Evolutionary conservation across 2,888 invertebrate species (phyloP), one percentile per base, ranked within the genome.

Genomic region (Drosophila siamana): DNA sequence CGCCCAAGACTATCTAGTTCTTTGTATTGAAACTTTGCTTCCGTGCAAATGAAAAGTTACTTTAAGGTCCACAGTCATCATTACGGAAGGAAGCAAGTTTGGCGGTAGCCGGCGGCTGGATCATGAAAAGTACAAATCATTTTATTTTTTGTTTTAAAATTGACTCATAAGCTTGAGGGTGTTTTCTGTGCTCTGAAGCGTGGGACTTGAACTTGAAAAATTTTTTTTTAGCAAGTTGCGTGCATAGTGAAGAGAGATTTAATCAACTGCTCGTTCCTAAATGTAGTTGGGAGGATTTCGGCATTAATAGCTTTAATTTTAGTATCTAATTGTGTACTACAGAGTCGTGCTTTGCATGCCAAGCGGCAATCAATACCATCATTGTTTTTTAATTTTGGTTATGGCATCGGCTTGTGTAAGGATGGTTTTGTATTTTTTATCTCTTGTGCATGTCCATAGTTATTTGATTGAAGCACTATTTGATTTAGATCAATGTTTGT

Each of bases 1-100:
- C 48, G 80, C 87, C 80, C 55, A 66, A 59, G 80, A 89, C 87
- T 41, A 74, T 84, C 89, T 70, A 87, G 82, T 62, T 84, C 83
- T 74, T 71, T 67, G 33, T 64, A 83, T 72, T 71, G 86, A 47
- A 60, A 65, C 68, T 57, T 69, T 68, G 50, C 57, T 77, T 62
- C 72, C 71, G 78, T 75, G 69, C 61, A 78, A 87, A 74, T 87
- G 78, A 48, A 65, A 52, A 38, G 19, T 62, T 46, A 56, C 69
- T 76, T 54, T 15, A 36, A 68, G 68, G 78, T 61, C 48, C 26
- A 60, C 77, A 80, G 77, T 64, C 76, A 66, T 59, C 56, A 51
- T 40, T 33, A 56, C 50, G 11, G 15, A 28, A 38, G 41, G 24
- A 65, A 15, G 28, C 44, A n/a, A 24, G 30, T 26, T 56, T 30